Evolutionary conservation across 92 coral and sea anemone species (phyloP), one percentile per base, ranked within the genome.

Genomic region (Porites divaricata): DNA sequence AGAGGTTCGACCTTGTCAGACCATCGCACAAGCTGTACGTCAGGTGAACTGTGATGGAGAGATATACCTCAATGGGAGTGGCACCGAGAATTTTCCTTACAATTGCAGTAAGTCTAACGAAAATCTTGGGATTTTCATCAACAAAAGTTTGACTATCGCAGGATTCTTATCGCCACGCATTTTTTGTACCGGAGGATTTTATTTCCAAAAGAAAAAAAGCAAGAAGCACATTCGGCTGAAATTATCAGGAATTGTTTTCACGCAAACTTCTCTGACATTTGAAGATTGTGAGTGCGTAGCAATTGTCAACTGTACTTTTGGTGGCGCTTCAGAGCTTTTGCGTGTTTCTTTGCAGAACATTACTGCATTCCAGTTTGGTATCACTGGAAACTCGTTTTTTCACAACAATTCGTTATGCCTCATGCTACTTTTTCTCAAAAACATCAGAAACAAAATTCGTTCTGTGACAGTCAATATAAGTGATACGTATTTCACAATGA

Each of bases 161-260:
- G 72, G 63, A 2, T 22, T 49, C 24, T 7, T 14, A 9, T 65
- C 63, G 22, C 73, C 83, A 6, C 25, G 22, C 16, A 51, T 74
- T 68, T 69, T 59, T 13, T 14, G 6, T 70, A 23, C 48, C 45
- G 61, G 20, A 13, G 77, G 77, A 50, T 50, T 72, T 50, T 12
- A 50, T 20, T 72, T 72, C 61, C 20, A 19, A 16, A n/a, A 53
- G n/a, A 11, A 1, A 22, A 49, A 67, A 15, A 49, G 20, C 1
- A 51, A 24, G 22, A 12, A 24, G 19, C 22, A 0, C 0, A 67
- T 61, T 9, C 12, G 6, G 68, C 20, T 79, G 0, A 12, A 15
- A 49, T 15, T 79, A 5, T 79, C 84, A 69, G 75, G 65, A 23
- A 66, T 79, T 63, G 75, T 57, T 17, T 79, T 79, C 59, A 35